These are phyloP conservation scores for Plusia festucae DNA, from an alignment of 2,888 invertebrate genomes.

Conservation along the genomic window DNA sequence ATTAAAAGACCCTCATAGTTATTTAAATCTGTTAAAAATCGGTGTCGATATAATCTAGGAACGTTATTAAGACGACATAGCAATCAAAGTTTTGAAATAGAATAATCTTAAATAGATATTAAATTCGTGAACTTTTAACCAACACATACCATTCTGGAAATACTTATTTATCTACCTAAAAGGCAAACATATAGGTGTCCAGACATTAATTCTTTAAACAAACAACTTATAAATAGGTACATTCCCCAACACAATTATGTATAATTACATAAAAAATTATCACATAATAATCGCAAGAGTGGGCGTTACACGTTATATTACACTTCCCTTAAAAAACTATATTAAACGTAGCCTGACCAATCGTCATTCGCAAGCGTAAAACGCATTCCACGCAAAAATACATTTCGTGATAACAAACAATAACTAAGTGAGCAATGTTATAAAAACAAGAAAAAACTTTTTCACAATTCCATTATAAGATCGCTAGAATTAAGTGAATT, in stretches of 20 bases:
- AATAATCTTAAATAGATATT: too few species aligned
- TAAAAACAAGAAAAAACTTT: slow-evolving; percentile 50
- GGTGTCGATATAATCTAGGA: too few species aligned
- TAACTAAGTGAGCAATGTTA: slow-evolving; percentile 56
- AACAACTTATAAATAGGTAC: too few species aligned
- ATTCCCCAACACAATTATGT: slow-evolving; percentile 12
- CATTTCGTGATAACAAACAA: slow-evolving; percentile 61
- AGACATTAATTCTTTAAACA: too few species aligned
- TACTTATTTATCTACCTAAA: too few species aligned
- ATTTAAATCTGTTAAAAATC: too few species aligned
- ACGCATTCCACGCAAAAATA: slow-evolving; percentile 48
- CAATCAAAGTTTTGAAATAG: too few species aligned
- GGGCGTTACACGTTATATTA: slow-evolving; percentile 28
- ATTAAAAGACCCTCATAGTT: too few species aligned
- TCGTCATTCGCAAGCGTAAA: slow-evolving; percentile 54
- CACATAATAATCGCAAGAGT: slow-evolving; percentile 28
- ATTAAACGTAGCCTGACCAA: slow-evolving; percentile 58
- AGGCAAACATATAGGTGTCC: too few species aligned
- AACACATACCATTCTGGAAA: too few species aligned
- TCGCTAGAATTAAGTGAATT: slow-evolving; percentile 36
- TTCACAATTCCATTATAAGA: slow-evolving; percentile 25
- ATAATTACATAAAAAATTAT: slow-evolving; percentile 33
- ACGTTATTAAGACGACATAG: too few species aligned
- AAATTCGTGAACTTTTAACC: too few species aligned
- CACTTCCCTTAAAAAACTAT: slow-evolving; percentile 27